Conservation (phyloP, 2,888 invertebrate genomes). For the Sceliomorpha sp. region DNA sequence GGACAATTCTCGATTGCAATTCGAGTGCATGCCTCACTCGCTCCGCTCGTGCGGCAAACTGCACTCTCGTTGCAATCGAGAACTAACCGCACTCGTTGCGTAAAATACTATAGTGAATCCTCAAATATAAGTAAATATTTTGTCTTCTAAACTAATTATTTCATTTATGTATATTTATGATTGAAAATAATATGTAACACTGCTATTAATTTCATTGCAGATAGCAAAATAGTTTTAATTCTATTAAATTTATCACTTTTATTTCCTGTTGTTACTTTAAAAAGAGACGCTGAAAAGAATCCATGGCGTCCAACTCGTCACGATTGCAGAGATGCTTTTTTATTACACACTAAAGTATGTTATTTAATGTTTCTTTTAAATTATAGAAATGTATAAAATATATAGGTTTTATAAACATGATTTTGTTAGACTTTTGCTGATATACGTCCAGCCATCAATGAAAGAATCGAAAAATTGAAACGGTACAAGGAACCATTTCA, state of each 20-base stretch:
- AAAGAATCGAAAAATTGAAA: background rate
- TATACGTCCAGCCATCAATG: background rate
- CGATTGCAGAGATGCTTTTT: background rate
- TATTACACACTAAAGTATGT: background rate
- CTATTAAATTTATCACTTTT: background rate
- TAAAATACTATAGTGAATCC: background rate
- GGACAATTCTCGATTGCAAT: too few relatives aligned
- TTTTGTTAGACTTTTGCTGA: background rate
- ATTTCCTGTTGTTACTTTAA: background rate
- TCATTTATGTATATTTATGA: too few relatives aligned
- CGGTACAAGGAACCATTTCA: background rate
- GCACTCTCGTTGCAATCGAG: too few relatives aligned
- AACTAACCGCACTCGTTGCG: too few relatives aligned
- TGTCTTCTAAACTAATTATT: background rate
- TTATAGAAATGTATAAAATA: too few relatives aligned
- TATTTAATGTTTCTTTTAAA: background rate
- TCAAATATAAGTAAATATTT: background rate
- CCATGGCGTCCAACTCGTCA: background rate
- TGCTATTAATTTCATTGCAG: background rate
- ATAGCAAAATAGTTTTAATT: background rate
- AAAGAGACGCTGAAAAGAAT: background rate
- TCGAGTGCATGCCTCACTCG: too few relatives aligned
- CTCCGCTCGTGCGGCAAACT: too few relatives aligned
- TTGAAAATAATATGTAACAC: background rate
- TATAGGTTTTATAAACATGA: too few relatives aligned